Conservation (phyloP, 2,113 vertebrate species). For the Leiothrix lutea region DNA sequence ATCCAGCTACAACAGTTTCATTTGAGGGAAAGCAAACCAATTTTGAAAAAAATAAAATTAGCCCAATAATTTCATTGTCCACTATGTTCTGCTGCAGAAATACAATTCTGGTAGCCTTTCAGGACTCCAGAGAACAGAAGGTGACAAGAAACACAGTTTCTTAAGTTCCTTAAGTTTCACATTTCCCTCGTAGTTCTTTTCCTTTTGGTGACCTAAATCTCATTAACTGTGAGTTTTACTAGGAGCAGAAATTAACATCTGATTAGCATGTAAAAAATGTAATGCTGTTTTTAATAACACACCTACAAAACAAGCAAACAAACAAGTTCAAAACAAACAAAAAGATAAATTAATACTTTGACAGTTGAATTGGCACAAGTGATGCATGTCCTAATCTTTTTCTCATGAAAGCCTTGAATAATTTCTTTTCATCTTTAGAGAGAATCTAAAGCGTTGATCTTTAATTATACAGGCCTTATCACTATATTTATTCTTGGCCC, state of each 20-base stretch:
- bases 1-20: neutral
- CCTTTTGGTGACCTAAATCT: neutral
- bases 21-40: accelerated
- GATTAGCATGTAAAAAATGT: neutral
- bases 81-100: neutral
- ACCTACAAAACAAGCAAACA: neutral
- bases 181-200: neutral
- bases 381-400: neutral
- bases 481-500: neutral
- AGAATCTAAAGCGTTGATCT: neutral
- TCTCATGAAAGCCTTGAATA: neutral
- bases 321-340: neutral
- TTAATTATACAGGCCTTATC: neutral
- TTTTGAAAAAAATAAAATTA: neutral
- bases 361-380: neutral
- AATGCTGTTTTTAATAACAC: neutral
- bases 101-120: neutral
- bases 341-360: neutral
- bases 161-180: neutral
- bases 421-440: neutral
- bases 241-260: neutral
- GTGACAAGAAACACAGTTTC: neutral
- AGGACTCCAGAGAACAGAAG: neutral
- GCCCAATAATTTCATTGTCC: neutral
- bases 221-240: neutral